phyloP scores from a whole-genome alignment of 1,140 invertebrate species.

The Drosophila lacertosa region DNA sequence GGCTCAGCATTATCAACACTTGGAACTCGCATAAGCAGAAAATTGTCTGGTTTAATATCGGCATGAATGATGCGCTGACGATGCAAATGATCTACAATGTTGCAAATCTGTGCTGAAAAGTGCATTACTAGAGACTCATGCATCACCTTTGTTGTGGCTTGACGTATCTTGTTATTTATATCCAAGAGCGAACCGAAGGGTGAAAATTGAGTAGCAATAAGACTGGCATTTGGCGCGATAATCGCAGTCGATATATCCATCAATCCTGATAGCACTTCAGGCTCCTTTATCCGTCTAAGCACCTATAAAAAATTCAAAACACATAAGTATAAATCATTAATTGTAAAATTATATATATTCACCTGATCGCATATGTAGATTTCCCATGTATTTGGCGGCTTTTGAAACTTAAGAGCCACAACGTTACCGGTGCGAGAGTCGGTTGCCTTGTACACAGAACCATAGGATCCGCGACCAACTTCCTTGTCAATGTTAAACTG shows the following conservation, averaged over 20 bases:
- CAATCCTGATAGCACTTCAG: conserved; percentile 85
- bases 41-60: conserved; percentile 99
- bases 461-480: conserved; percentile 90
- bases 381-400: conserved; percentile 92
- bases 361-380: conserved; percentile 92
- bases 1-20: conserved; percentile 82
- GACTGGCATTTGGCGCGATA: conserved; percentile 90
- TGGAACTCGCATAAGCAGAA: conserved; percentile 89
- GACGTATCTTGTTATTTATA: conserved; percentile 89
- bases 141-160: conserved; percentile 88
- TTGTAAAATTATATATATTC: conserved; percentile 69
- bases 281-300: conserved; percentile 61
- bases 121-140: conserved; percentile 91
- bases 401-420: conserved; percentile 91
- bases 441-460: conserved; percentile 88
- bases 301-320: conserved; percentile 42
- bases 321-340: neutral
- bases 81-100: conserved; percentile 95
- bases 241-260: conserved; percentile 89
- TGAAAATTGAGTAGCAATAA: conserved; percentile 92
- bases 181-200: conserved; percentile 92
- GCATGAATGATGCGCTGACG: conserved; percentile 96
- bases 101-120: conserved; percentile 94
- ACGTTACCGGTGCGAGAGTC: conserved; percentile 85
- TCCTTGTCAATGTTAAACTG: conserved; percentile 90